These are phyloP conservation scores for Megaceryle torquata DNA, from an alignment of 2,113 vertebrate genomes.

Conservation along the genomic window DNA sequence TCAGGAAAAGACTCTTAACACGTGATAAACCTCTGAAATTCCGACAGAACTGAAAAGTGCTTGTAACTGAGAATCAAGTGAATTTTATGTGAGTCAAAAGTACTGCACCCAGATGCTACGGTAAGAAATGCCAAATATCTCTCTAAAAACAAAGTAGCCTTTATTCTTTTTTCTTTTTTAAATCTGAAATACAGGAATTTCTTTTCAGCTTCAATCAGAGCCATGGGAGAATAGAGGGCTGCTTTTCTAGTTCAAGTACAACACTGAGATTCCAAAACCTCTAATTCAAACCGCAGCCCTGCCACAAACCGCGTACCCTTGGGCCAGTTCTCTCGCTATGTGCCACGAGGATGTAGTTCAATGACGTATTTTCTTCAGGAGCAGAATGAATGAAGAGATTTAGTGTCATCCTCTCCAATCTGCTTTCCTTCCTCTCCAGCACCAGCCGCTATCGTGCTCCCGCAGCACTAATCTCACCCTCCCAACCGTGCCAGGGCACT, in stretches of 20 bases:
- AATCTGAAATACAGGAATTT: neutral
- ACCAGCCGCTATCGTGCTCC: neutral
- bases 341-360: fast-evolving
- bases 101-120: neutral
- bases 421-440: neutral
- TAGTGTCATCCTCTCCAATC: neutral
- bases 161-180: neutral
- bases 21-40: neutral
- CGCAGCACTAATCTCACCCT: neutral
- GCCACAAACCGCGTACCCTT: neutral
- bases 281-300: neutral
- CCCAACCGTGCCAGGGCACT: neutral
- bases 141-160: neutral
- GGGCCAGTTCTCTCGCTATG: neutral
- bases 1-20: neutral
- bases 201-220: neutral
- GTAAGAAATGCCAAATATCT: neutral
- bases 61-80: neutral
- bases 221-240: neutral
- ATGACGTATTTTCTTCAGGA: neutral
- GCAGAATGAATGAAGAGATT: neutral
- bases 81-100: neutral
- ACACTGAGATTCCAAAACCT: neutral
- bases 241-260: neutral
- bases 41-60: neutral